Base-by-base conservation (phyloP, 2,113 vertebrate genomes). In the Probosciger aterrimus region DNA sequence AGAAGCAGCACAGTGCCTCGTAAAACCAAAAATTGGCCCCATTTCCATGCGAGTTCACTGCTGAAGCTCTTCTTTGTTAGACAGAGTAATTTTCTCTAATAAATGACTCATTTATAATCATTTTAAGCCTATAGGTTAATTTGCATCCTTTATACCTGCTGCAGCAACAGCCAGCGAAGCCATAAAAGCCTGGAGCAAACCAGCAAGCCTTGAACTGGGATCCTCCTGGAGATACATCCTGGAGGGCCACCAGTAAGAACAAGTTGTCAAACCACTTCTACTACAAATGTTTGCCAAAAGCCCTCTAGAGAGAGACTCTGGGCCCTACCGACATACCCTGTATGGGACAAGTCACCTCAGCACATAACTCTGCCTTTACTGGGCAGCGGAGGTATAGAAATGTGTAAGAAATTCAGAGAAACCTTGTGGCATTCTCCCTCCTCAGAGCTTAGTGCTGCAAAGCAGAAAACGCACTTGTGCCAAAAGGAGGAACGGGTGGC, bases 91-190 rank as follows among this genome's bases (percentile, higher is more conserved):
- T 93, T 96, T 94, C 88, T 90, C 14, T 37, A 94, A 93, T 84
- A 92, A 91, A 85, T 91, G 60, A 93, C 74, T 93, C 86, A 78
- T 63, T 92, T 73, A n/a, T 81, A 90, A 92, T 90, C 74, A 85
- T 44, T 82, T 78, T 92, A 89, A 96, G 65, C 70, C 73, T 65
- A 90, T 71, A 92, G 73, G 80, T 92, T 97, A 73, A 75, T 92
- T 82, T 74, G 75, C 1, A 0, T 65, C 81, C 82, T 65, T 94
- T 86, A 68, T 93, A 90, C 67, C 44, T 93, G 52, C 82, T 64
- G 55, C 57, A 90, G 43, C 53, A 83, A 44, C 18, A 88, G 55
- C 27, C 57, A 30, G 41, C 17, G 30, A 91, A 88, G 55, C 77
- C 65, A 50, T 52, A 67, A 90, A 92, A 77, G 71, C 70, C 95